Base-by-base conservation (phyloP, 37 sponge, comb jelly and placozoan genomes). In the Diacarnus erythraeanus region DNA sequence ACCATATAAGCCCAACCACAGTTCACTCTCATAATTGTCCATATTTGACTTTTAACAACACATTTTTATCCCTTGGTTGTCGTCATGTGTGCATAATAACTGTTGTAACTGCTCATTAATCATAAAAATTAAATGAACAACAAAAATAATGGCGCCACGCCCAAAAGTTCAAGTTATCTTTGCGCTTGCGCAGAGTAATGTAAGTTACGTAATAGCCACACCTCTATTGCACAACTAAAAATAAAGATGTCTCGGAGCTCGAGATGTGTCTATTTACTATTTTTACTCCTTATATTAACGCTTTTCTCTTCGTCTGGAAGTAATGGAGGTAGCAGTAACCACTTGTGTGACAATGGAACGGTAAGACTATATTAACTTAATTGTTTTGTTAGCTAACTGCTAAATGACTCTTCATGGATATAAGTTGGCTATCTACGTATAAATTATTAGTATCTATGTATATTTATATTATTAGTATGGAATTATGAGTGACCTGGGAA, bases 41-140 rank as follows among this genome's bases (percentile, higher is more conserved):
- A 12, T 12, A 47, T 47, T 47, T 47, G 6, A 47, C 51, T 47
- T 47, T 47, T 47, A n/a, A n/a, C n/a, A n/a, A 47, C 51, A 47
- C 23, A 60, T 60, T 60, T 60, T 60, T 60, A 60, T 60, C 61
- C 61, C 61, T 60, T 60, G 61, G 61, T 60, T 60, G 61, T 17
- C 56, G 17, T 60, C 6, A 26, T 25, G 27, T 60, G 61, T 60
- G 61, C 61, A 60, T 60, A 60, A 47, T 12, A 15, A 47, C n/a
- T n/a, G n/a, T n/a, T n/a, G n/a, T n/a, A n/a, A n/a, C n/a, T n/a
- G n/a, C n/a, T n/a, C n/a, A n/a, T n/a, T 47, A 47, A 47, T 15
- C 6, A 15, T 47, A 47, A 47, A 47, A 47, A 15, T 47, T 47
- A 15, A 47, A 47, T 47, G 51, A 15, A 47, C 51, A 47, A 12